Evolutionary conservation across 2,113 vertebrate genomes (phyloP), one percentile per base, ranked within the genome.

Genomic region (Sinocyclocheilus rhinocerous): DNA sequence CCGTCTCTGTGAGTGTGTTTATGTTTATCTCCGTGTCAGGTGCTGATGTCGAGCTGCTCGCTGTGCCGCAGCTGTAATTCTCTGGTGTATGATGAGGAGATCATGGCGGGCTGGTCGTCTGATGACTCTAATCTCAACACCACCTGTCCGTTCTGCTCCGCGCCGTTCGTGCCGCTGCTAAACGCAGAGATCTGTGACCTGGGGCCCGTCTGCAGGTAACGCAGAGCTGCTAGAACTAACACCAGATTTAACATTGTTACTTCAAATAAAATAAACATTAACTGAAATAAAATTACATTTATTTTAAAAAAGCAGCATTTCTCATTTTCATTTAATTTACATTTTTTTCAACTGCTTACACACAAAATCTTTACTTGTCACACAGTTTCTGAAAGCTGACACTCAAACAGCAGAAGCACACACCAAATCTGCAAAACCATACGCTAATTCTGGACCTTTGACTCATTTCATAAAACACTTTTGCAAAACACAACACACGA

Each of bases 121-220:
- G 97, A 99, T 0, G 97, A 99, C 92, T 99, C 97, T 87, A 98
- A 99, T 93, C 97, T 99, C 81, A 99, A 99, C 92, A 96, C 96
- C 4, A 93, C 91, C 20, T 99, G 97, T 29, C 96, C 97, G 1
- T 98, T 97, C 93, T 99, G 97, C 15, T 7, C 81, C n/a, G 91
- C 95, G 15, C 88, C 94, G 89, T 99, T 98, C 2, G 96, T 98
- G 24, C 97, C 97, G 6, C 94, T 98, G 83, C 96, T 99, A 69
- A 98, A 94, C 45, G 96, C 97, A 0, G 95, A 97, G 93, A 94
- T 97, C 92, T 93, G 95, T 4, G 96, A 98, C 89, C 92, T 92
- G 24, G 95, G 94, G 0, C 95, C 91, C 1, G 48, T 93, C 84
- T 86, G 92, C 92, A 94, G 95, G 95, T 95, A 79, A 22, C 15